Evolutionary conservation across 1,140 invertebrate genomes (phyloP).

Genomic region (Yoshiicerus persimilis): DNA sequence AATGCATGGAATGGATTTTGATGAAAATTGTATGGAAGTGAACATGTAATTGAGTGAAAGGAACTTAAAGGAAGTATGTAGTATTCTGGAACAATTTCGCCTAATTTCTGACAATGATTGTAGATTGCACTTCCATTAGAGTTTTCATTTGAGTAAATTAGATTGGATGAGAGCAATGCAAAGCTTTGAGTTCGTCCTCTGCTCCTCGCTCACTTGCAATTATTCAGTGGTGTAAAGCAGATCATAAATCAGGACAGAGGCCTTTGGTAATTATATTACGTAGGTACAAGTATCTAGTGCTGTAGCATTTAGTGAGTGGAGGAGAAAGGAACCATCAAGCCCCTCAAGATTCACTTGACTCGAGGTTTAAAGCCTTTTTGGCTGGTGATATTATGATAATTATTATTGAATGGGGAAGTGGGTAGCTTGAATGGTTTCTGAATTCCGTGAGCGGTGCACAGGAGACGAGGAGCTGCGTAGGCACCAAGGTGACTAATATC

Average conservation of each 20-base stretch:
- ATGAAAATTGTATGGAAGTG: not conserved
- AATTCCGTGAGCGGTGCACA: not conserved
- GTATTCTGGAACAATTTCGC: not conserved
- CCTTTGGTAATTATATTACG: slow-evolving; percentile 6
- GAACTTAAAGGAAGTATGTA: not conserved
- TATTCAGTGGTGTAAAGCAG: not conserved
- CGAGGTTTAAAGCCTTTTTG: not conserved
- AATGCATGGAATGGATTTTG: not conserved
- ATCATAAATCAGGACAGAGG: not conserved
- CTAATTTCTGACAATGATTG: not conserved
- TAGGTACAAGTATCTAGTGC: not conserved
- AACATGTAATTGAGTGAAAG: not conserved
- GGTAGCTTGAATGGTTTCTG: not conserved
- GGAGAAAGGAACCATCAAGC: not conserved
- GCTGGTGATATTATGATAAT: not conserved
- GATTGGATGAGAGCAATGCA: not conserved
- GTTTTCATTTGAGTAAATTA: not conserved
- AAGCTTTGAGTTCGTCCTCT: not conserved
- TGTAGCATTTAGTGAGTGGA: not conserved
- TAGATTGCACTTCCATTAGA: not conserved
- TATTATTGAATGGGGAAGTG: not conserved
- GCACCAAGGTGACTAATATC: not conserved
- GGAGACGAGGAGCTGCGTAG: not conserved
- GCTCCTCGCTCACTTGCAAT: not conserved
- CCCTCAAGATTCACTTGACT: not conserved